Percentiles rank a stretch among this genome's conserved stretches.
These are phyloP conservation scores for Aleiodes alternator DNA, from an alignment of 2,888 invertebrate species.

Conservation along the genomic window DNA sequence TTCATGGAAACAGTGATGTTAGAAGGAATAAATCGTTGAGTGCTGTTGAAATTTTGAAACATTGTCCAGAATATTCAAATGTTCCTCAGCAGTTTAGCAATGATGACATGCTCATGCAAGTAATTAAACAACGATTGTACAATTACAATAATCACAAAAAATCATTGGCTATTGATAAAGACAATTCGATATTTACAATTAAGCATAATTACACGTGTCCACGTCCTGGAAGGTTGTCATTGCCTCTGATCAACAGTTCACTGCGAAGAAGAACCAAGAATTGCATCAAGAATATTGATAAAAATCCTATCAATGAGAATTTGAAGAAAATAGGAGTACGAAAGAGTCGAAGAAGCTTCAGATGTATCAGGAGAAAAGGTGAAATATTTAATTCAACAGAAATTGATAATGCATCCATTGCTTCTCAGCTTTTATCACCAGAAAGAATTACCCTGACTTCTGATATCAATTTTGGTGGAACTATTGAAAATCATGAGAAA, in stretches of 20 bases:
- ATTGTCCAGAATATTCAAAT: background rate
- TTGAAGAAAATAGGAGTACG: conserved; percentile 2
- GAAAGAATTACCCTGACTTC: too few species aligned
- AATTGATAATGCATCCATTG: too few species aligned
- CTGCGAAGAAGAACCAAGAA: background rate
- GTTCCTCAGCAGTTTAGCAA: background rate
- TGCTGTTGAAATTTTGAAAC: background rate
- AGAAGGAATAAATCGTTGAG: background rate
- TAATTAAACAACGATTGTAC: background rate
- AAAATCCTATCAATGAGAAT: background rate
- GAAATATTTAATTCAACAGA: too few species aligned
- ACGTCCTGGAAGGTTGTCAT: background rate
- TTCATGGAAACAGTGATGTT: background rate
- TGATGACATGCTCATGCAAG: background rate
- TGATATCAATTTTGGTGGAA: too few species aligned
- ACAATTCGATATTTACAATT: background rate
- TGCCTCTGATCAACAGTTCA: background rate
- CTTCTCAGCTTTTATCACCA: too few species aligned
- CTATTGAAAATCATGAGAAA: background rate
- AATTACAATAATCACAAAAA: background rate
- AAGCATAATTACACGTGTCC: background rate
- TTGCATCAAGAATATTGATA: background rate
- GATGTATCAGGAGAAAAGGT: background rate
- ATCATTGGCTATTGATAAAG: too few species aligned
- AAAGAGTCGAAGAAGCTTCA: background rate